Conservation (phyloP, 2,888 invertebrate genomes). For the Orgyia antiqua region DNA sequence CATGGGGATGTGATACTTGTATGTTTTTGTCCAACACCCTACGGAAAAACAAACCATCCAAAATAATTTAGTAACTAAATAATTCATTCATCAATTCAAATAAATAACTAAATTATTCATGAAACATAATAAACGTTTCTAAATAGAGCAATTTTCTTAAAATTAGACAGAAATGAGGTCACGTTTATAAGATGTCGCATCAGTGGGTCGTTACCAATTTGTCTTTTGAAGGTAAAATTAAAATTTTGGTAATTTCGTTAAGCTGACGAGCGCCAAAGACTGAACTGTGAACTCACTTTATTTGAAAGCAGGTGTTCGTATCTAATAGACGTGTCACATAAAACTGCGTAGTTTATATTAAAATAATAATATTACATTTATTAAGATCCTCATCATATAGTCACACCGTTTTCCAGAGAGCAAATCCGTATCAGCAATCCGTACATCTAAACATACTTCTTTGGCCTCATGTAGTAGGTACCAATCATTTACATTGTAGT, state of each 20-base stretch:
- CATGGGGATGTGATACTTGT: no score
- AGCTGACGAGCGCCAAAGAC: slow-evolving; percentile 12
- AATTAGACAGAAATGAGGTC: slow-evolving; percentile 5
- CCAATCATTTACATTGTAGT: no score
- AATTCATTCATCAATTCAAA: slow-evolving; percentile 18
- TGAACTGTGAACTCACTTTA: slow-evolving; percentile 6
- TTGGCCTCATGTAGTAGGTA: no score
- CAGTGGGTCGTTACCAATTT: slow-evolving; percentile 25
- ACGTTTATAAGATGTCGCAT: slow-evolving; percentile 15
- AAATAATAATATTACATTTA: no score
- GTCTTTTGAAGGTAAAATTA: slow-evolving; percentile 28
- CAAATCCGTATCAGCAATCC: no score
- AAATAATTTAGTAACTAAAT: no score
- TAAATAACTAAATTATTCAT: slow-evolving; percentile 5
- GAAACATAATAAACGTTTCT: slow-evolving; percentile 16
- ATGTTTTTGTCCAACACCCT: no score
- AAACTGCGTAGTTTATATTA: no score
- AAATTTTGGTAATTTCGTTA: slow-evolving; percentile 42
- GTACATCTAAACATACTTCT: no score
- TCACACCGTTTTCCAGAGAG: no score
- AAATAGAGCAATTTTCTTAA: slow-evolving; percentile 16
- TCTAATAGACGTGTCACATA: slow-evolving; percentile 12
- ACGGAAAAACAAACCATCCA: no score
- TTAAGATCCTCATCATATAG: no score
- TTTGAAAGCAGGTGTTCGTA: slow-evolving; percentile 22